Percentiles rank a stretch among this genome's conserved stretches.
These are phyloP conservation scores for Sympetrum striolatum DNA, from an alignment of 2,888 invertebrate genomes.

Conservation along the genomic window DNA sequence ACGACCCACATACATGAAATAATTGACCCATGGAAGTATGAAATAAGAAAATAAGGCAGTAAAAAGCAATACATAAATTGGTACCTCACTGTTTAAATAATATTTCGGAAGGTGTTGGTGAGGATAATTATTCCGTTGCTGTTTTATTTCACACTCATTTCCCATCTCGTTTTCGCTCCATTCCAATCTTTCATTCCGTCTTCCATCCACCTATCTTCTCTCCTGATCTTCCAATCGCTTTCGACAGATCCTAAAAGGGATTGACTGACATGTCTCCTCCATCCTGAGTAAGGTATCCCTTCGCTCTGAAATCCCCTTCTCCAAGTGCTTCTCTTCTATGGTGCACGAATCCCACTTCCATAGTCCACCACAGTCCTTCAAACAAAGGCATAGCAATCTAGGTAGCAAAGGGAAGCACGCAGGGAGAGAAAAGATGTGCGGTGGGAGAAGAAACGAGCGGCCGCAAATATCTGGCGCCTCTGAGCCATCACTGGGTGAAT, in stretches of 20 bases:
- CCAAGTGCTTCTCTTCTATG: background rate
- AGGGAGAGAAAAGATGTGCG: constrained; percentile 36
- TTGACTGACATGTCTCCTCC: background rate
- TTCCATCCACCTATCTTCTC: background rate
- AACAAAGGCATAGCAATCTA: constrained; percentile 7
- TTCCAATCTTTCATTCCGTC: background rate
- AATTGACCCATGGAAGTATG: too few relatives aligned
- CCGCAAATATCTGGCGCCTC: constrained; percentile 46
- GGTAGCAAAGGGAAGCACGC: background rate
- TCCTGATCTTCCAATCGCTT: background rate
- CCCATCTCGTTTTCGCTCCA: background rate
- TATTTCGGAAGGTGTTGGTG: too few relatives aligned
- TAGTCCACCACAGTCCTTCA: background rate
- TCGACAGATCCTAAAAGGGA: too few relatives aligned
- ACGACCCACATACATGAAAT: too few relatives aligned
- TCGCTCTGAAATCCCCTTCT: background rate
- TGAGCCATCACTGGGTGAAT: constrained; percentile 53
- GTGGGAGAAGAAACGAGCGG: constrained; percentile 49
- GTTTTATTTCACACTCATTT: background rate
- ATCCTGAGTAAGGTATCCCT: background rate
- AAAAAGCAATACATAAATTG: too few relatives aligned
- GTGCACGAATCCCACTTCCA: background rate
- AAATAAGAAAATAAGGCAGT: too few relatives aligned
- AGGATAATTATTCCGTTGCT: too few relatives aligned
- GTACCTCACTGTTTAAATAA: too few relatives aligned